These are phyloP conservation scores for Hypsibius dujardini DNA, from an alignment of 1,140 invertebrate species.

Conservation along the genomic window DNA sequence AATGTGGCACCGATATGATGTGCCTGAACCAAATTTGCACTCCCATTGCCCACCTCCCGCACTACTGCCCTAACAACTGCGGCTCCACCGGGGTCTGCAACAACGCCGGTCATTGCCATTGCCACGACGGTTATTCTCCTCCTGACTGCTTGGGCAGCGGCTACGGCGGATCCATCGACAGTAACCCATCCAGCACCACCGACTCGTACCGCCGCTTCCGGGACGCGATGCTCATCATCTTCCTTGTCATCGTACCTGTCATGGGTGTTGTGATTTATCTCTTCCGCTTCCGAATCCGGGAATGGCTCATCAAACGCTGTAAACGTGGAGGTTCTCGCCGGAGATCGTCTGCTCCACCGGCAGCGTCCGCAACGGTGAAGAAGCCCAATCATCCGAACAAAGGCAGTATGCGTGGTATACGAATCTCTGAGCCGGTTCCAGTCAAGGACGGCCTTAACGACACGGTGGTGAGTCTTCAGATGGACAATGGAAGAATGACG, in stretches of 20 bases:
- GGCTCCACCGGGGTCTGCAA: conserved; percentile 77
- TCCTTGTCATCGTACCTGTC: neutral
- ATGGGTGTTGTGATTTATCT: neutral
- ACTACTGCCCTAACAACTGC: conserved; percentile 56
- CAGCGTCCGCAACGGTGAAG: neutral
- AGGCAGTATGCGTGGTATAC: no score
- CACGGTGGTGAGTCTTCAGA: neutral
- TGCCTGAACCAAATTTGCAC: conserved; percentile 20
- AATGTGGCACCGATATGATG: conserved; percentile 73
- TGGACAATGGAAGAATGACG: neutral
- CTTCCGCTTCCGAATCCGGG: neutral
- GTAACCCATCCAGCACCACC: conserved; percentile 68
- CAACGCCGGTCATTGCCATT: conserved; percentile 76
- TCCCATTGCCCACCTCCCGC: conserved; percentile 17
- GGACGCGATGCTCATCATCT: neutral
- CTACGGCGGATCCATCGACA: conserved; percentile 71
- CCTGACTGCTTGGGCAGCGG: conserved; percentile 67
- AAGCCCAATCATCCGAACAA: no score
- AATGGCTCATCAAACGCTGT: neutral
- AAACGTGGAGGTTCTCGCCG: neutral
- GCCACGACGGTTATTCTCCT: conserved; percentile 67
- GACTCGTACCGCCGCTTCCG: conserved; percentile 31
- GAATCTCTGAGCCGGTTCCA: no score
- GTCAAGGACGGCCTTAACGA: no score
- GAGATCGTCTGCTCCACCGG: neutral